Evolutionary conservation across 2,113 vertebrate species (phyloP), one percentile per base, ranked within the genome.

Genomic region (Chloebia gouldiae): DNA sequence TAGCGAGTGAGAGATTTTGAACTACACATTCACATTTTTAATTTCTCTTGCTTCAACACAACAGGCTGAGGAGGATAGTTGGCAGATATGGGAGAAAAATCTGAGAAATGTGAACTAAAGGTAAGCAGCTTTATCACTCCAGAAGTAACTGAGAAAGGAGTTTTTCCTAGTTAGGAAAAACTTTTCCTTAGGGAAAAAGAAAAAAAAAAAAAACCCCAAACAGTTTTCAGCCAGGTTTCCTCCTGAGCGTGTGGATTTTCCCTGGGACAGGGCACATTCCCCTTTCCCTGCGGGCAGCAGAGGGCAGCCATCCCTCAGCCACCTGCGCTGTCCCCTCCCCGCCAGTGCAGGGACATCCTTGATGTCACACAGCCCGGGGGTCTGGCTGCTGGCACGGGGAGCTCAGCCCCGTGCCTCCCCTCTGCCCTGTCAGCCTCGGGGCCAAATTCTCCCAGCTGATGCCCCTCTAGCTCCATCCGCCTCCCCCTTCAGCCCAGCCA

Each of bases 271-370:
- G 5, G 49, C 35, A 7, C 59, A 11, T 65, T 61, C 11, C 69
- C 28, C 50, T 16, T 56, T 33, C 33, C 42, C 42, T 13, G 69
- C 35, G 23, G 88, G 33, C 94, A 84, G 60, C 94, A 90, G 95
- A 84, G 94, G 92, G 92, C 92, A 10, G 81, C 39, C 88, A 64
- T 54, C 33, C 39, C 70, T 15, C 78, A 19, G n/a, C 28, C 21
- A 45, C 17, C 19, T 2, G 0, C 3, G 2, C 24, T n/a, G 63
- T 17, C 22, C 19, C 21, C 10, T 31, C 20, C 33, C 49, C 0
- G 37, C 30, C 60, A 30, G 7, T 4, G 37, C 13, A 6, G 35
- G n/a, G 30, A 11, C 8, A 2, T 59, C 73, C 54, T 57, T 9
- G 6, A 0, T 1, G 19, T 45, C 60, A 28, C 65, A 4, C 28